A percentile compares a stretch with the other conserved stretches of the same genome.
Conservation (phyloP, 2,888 invertebrate species). For the Augiades crinisus region DNA sequence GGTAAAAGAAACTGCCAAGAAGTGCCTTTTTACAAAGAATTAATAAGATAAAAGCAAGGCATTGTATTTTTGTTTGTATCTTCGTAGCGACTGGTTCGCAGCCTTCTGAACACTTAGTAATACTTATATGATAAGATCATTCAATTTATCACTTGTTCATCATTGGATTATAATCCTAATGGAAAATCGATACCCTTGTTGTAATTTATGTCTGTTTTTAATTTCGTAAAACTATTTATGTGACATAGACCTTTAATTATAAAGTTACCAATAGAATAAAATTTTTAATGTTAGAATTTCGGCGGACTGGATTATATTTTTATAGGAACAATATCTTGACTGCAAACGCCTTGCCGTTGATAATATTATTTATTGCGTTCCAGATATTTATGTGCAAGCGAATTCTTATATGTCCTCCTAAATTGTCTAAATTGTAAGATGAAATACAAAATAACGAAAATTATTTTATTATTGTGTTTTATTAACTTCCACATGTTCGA, state of each 20-base stretch:
- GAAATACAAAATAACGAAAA: conserved; percentile 67
- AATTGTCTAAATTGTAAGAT: conserved; percentile 70
- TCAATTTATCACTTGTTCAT: conserved; percentile 34
- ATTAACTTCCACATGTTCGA: conserved; percentile 32
- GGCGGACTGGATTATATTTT: conserved; percentile 34
- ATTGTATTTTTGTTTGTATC: conserved; percentile 41
- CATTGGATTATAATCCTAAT: conserved; percentile 37
- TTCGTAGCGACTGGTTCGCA: conserved; percentile 71
- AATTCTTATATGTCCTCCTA: conserved; percentile 50
- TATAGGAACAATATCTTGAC: conserved; percentile 32
- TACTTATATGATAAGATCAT: conserved; percentile 41
- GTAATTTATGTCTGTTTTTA: conserved; percentile 61
- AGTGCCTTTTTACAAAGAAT: conserved; percentile 70
- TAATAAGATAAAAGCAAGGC: conserved; percentile 40
- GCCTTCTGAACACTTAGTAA: conserved; percentile 50
- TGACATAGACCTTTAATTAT: conserved; percentile 64
- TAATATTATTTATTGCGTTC: conserved; percentile 66
- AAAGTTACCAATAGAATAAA: conserved; percentile 77
- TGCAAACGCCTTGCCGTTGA: conserved; percentile 62
- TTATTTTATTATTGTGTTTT: conserved; percentile 46
- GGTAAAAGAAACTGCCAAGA: conserved; percentile 74
- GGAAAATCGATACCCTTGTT: conserved; percentile 43
- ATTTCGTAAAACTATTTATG: conserved; percentile 71
- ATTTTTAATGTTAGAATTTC: conserved; percentile 36
- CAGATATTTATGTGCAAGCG: conserved; percentile 60